phyloP scores from a whole-genome alignment of 2,888 invertebrate species.

The Stomorhina lunata region DNA sequence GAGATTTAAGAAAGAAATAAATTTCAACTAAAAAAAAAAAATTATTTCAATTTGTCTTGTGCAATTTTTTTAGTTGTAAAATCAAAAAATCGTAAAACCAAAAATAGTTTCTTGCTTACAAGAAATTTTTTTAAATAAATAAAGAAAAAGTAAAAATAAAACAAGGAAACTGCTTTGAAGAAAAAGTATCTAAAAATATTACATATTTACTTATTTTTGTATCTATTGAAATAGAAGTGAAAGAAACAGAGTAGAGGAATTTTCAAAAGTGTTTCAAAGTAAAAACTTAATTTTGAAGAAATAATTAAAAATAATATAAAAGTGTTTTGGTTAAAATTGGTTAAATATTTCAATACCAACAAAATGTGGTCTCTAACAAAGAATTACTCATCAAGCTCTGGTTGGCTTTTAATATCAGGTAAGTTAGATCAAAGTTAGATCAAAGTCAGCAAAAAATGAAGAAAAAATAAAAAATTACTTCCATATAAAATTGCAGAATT shows the following conservation, averaged over 20 bases:
- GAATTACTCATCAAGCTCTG: neutral
- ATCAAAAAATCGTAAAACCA: no score
- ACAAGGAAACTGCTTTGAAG: neutral
- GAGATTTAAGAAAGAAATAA: neutral
- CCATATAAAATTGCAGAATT: neutral
- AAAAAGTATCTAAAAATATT: constrained; percentile 45
- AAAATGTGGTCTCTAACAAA: constrained; percentile 7
- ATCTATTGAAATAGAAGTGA: neutral
- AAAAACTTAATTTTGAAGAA: neutral
- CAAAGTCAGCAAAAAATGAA: no score
- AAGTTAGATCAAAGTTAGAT: neutral
- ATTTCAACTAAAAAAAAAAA: constrained; percentile 6
- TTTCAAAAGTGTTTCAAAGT: neutral
- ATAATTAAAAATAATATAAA: neutral
- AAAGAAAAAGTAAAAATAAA: neutral
- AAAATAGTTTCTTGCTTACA: constrained; percentile 40
- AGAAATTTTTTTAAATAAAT: constrained; percentile 16
- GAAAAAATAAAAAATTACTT: neutral
- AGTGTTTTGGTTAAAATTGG: neutral
- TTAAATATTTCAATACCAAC: neutral
- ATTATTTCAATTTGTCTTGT: constrained; percentile 15
- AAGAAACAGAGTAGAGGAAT: neutral
- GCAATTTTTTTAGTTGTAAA: constrained; percentile 37
- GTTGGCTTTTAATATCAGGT: constrained; percentile 21
- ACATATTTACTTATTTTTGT: no score